Base-by-base conservation (phyloP, 2,113 vertebrate species). In the Salminus brasiliensis region DNA sequence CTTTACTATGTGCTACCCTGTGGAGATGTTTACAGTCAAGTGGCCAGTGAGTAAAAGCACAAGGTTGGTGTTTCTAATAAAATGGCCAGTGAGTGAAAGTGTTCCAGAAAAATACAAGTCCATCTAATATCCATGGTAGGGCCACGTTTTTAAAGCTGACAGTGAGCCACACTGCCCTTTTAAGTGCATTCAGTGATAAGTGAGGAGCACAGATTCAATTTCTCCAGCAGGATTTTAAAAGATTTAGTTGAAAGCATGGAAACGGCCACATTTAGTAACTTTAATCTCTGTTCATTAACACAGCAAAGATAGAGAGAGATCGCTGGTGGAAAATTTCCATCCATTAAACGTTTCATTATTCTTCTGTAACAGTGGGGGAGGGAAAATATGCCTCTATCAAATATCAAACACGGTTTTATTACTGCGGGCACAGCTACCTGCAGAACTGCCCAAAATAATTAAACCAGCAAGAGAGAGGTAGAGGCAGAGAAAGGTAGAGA, bases 381-480 rank as follows among this genome's bases (percentile, higher is more conserved):
- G n/a, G 9, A 34, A 74, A 66, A 66, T 52, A 67, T 67, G 32
- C 32, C 67, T 76, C 62, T 27, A 16, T 39, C 8, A 66, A 66
- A 66, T 39, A 66, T 66, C 74, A 76, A 55, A 67, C 74, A 66
- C 2, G n/a, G 30, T 29, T 67, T 76, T 41, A 74, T 32, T 74
- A 34, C 45, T 52, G 74, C 62, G 52, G 47, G 23, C 62, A 67
- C 10, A 45, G 65, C 66, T 45, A 78, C 76, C 66, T 70, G 76
- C 55, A 59, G 66, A 30, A 69, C 11, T 59, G 76, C 55, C 76
- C 76, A 52, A 59, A 57, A 78, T 78, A 71, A 79, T 60, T 34
- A 34, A 41, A 59, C 36, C 29, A 57, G 13, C n/a, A 18, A 45
- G 39, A 70, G 43, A 57, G 25, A 45, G 53, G 25, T 53, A 15